phyloP scores from a whole-genome alignment of 2,113 vertebrate genomes.

The Ctenodactylus gundi region DNA sequence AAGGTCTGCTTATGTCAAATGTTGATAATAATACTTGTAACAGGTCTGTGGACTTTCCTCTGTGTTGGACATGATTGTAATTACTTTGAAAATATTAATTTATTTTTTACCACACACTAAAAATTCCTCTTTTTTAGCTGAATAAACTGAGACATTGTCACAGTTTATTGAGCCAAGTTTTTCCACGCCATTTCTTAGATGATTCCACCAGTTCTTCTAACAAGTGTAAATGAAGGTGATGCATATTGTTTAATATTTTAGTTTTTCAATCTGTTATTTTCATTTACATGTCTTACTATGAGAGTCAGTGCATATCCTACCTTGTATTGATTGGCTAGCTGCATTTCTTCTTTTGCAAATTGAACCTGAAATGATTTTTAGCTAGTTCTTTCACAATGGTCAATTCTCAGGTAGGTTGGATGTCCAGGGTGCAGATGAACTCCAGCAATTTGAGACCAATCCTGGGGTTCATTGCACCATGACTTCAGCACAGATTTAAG shows the following conservation, averaged over 20 bases:
- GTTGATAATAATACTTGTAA: neutral
- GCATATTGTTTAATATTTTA: neutral
- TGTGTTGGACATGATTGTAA: neutral
- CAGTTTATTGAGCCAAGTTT: neutral
- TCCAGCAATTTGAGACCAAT: neutral
- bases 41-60: neutral
- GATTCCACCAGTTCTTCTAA: neutral
- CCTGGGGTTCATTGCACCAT: neutral
- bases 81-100: neutral
- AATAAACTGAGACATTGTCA: neutral
- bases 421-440: neutral
- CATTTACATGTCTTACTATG: neutral
- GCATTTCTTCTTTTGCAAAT: neutral
- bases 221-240: neutral
- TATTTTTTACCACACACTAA: neutral
- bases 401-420: neutral
- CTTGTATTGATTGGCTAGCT: neutral
- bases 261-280: slow-evolving; percentile 14
- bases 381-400: neutral
- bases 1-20: neutral
- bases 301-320: neutral
- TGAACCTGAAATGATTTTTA: neutral
- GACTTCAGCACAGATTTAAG: neutral
- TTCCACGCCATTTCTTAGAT: neutral
- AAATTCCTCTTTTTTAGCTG: neutral